Conservation (phyloP, 2,113 vertebrate genomes). For the Bufo gargarizans region DNA sequence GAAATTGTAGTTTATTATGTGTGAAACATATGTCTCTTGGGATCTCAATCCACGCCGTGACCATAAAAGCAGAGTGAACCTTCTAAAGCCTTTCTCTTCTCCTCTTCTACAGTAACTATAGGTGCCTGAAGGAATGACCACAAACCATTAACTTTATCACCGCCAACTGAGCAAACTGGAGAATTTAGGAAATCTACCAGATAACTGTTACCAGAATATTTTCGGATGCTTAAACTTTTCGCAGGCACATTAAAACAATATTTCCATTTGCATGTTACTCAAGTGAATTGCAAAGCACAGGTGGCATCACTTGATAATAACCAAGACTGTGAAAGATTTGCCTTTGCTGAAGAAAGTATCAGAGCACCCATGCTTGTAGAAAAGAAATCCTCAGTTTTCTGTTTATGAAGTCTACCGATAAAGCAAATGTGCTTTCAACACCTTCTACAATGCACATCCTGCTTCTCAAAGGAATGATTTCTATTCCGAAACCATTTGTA, state of each 20-base stretch:
- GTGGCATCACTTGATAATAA: conserved; percentile 44
- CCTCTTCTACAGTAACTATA: conserved; percentile 13
- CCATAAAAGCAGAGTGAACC: conserved; percentile 31
- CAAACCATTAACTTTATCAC: conserved; percentile 51
- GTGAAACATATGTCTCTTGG: conserved; percentile 26
- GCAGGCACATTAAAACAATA: conserved; percentile 36
- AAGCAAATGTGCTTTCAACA: conserved; percentile 59
- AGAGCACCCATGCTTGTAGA: conserved; percentile 41
- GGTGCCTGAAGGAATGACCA: conserved; percentile 32
- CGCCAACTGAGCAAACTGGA: conserved; percentile 3
- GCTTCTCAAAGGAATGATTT: conserved; percentile 62
- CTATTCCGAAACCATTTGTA: conserved; percentile 46
- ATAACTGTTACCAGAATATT: conserved; percentile 22
- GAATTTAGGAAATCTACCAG: conserved; percentile 32
- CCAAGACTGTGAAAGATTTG: conserved; percentile 24
- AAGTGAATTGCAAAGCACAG: conserved; percentile 33
- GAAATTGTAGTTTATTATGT: conserved; percentile 25
- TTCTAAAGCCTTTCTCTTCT: conserved; percentile 30
- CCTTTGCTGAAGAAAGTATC: conserved; percentile 16
- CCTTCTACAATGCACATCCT: conserved; percentile 61
- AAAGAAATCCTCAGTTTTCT: conserved; percentile 48
- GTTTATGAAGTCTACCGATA: conserved; percentile 52
- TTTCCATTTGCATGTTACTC: conserved; percentile 42
- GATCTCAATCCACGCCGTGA: neutral
- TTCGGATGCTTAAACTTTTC: conserved; percentile 9